Percentiles rank a stretch among this genome's conserved stretches.
Conservation (phyloP, 2,797 vertebrate genomes). For the Poeciliopsis turneri region DNA sequence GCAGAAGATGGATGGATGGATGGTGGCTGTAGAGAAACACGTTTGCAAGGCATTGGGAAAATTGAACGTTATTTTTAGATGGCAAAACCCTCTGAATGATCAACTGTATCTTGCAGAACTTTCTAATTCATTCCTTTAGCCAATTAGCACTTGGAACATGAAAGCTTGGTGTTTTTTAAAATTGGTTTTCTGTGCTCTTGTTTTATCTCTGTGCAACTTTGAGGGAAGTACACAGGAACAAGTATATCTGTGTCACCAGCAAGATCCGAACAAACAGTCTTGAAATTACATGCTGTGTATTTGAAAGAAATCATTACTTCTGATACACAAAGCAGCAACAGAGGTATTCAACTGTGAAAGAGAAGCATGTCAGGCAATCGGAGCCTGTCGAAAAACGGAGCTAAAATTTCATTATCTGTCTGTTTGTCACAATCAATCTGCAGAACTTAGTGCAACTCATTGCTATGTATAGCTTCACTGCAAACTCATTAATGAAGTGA, state of each 20-base stretch:
- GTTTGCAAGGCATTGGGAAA: background rate
- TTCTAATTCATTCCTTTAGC: background rate
- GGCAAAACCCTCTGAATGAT: background rate
- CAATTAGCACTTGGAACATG: background rate
- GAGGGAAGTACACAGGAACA: conserved; percentile 25
- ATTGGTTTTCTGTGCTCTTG: background rate
- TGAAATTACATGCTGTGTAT: conserved; percentile 22
- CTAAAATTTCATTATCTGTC: conserved; percentile 25
- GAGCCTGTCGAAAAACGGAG: conserved; percentile 1
- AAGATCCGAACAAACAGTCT: conserved; percentile 20
- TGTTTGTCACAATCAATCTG: conserved; percentile 33
- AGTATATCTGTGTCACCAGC: conserved; percentile 31
- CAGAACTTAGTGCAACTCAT: conserved; percentile 10
- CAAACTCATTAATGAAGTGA: conserved; percentile 31
- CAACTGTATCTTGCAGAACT: background rate
- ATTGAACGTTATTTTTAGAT: background rate
- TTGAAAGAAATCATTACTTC: conserved; percentile 23
- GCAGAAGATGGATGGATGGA: too few species aligned
- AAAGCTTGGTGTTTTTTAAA: background rate
- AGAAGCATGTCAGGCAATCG: conserved; percentile 10
- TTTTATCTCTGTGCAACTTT: conserved; percentile 20
- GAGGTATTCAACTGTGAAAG: conserved; percentile 31
- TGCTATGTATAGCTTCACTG: conserved; percentile 25
- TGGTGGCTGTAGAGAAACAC: background rate
- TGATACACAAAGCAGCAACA: conserved; percentile 21